Evolutionary conservation across 2,888 invertebrate genomes (phyloP).

Genomic region (Conchocele bisecta): DNA sequence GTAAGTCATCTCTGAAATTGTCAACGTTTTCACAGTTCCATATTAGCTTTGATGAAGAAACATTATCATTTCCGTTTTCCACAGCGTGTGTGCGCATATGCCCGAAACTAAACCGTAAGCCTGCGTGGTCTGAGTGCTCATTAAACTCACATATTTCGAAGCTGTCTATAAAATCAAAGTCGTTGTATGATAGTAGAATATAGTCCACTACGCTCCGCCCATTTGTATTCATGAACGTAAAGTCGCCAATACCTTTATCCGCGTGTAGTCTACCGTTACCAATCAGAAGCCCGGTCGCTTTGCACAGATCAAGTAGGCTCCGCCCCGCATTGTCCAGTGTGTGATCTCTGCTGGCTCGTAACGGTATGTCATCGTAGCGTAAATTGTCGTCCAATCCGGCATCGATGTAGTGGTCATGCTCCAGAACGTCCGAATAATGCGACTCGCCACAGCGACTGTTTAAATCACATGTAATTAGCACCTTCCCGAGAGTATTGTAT

Average conservation of each 20-base stretch:
- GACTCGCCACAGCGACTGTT: conserved; percentile 1
- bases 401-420: background rate
- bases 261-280: background rate
- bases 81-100: too few species aligned
- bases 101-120: background rate
- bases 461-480: conserved; percentile 1
- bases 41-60: too few species aligned
- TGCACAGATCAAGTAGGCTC: background rate
- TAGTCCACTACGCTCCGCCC: conserved; percentile 13
- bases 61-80: too few species aligned
- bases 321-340: background rate
- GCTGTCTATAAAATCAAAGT: background rate
- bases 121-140: background rate
- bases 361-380: background rate
- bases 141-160: background rate
- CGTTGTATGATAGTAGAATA: background rate
- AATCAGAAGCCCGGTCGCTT: background rate
- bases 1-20: too few species aligned
- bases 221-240: background rate
- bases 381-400: background rate
- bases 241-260: background rate
- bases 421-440: background rate
- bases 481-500: conserved; percentile 1
- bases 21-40: too few species aligned
- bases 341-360: background rate